Percentiles rank a stretch among this genome's conserved stretches.
Conservation (phyloP, 1,140 invertebrate genomes). For the Akabosia matsudoensis region DNA sequence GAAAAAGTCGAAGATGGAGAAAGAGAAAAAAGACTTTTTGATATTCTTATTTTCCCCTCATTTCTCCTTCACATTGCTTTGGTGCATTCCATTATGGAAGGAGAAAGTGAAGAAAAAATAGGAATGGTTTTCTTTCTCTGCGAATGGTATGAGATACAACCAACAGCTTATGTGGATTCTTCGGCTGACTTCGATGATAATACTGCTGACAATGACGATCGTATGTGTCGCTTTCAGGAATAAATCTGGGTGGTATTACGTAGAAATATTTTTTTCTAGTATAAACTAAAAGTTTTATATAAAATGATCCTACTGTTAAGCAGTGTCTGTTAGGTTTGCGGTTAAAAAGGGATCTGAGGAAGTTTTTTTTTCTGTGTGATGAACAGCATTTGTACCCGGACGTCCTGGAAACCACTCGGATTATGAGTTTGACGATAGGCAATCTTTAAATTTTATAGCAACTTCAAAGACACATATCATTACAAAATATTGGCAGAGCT, state of each 20-base stretch:
- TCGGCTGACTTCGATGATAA: not conserved
- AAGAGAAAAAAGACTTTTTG: not conserved
- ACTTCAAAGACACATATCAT: too few relatives aligned
- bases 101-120: not conserved
- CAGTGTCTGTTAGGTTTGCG: not conserved
- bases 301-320: too few relatives aligned
- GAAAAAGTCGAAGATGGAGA: not conserved
- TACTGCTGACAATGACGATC: not conserved
- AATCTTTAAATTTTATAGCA: not conserved
- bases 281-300: too few relatives aligned
- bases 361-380: conserved; percentile 12
- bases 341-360: not conserved
- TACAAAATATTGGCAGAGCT: too few relatives aligned
- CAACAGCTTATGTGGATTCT: conserved; percentile 1
- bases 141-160: not conserved
- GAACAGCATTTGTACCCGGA: conserved; percentile 16
- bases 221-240: too few relatives aligned
- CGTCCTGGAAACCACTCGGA: not conserved
- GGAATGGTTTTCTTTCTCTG: not conserved
- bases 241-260: too few relatives aligned
- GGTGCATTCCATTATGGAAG: not conserved
- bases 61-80: not conserved
- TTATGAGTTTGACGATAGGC: not conserved
- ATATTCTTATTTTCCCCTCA: not conserved
- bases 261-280: too few relatives aligned